Percentiles rank a stretch among this genome's conserved stretches.
These are phyloP conservation scores for Carcina quercana DNA, from an alignment of 2,888 invertebrate genomes.

Conservation along the genomic window DNA sequence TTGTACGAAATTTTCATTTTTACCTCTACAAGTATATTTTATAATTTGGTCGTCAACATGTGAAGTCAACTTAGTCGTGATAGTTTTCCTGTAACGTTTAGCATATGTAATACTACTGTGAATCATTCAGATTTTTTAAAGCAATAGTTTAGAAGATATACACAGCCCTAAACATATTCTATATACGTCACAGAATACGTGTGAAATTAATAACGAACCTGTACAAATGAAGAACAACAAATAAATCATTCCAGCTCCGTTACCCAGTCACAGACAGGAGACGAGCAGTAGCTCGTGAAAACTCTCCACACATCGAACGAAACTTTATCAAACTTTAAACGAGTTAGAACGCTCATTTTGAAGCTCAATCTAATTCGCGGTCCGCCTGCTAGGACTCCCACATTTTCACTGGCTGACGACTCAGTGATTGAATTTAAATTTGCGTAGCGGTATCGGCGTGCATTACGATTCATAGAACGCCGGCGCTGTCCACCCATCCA, in stretches of 20 bases:
- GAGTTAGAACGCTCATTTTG: constrained; percentile 61
- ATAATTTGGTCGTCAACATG: too few species aligned
- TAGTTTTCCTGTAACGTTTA: too few species aligned
- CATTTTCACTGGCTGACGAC: constrained; percentile 63
- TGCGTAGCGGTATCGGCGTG: constrained; percentile 57
- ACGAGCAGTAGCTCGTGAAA: constrained; percentile 35
- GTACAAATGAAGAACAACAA: constrained; percentile 46
- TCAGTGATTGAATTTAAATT: constrained; percentile 65
- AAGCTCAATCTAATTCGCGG: constrained; percentile 53
- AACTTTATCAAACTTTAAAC: constrained; percentile 52
- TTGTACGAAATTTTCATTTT: too few species aligned
- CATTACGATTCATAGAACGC: constrained; percentile 60
- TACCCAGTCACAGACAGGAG: constrained; percentile 40
- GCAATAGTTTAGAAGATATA: too few species aligned
- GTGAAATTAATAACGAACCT: constrained; percentile 38
- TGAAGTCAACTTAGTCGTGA: too few species aligned
- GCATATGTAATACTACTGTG: too few species aligned
- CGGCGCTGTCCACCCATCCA: constrained; percentile 34
- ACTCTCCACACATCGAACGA: constrained; percentile 50
- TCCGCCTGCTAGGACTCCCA: constrained; percentile 52
- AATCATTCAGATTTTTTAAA: too few species aligned
- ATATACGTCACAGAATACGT: not conserved
- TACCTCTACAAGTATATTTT: too few species aligned
- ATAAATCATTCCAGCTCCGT: constrained; percentile 54
- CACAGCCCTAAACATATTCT: too few species aligned